Evolutionary conservation across 2,797 vertebrate genomes (phyloP), one percentile per base, ranked within the genome.

Genomic region (Anableps anableps): DNA sequence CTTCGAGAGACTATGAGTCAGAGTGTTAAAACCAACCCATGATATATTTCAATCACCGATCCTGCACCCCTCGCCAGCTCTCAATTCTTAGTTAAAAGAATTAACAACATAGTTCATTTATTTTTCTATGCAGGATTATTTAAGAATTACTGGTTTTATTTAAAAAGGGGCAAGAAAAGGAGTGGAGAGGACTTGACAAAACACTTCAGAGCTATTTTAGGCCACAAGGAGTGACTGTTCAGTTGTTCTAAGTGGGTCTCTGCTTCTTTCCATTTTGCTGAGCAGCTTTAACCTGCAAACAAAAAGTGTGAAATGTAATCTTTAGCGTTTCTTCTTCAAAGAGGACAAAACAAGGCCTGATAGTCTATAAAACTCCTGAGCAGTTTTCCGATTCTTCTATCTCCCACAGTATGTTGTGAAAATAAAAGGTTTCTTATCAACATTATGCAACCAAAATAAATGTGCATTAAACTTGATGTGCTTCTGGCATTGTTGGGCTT

Each of bases 401-500:
- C 88, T 93, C 94, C 94, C 94, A 91, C 93, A 89, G 88, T 95
- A 96, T 96, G 93, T 95, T 96, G 95, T 96, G 68, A 19, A 17
- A 41, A 29, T 91, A 93, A 95, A 91, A 83, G 87, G 94, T 95
- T 95, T 96, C 90, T 94, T 94, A 94, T 95, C 92, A 95, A 95
- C 92, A 94, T 95, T 96, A 96, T 96, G 95, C 95, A 96, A 96
- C 95, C 96, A 96, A 96, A 96, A 96, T 96, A 96, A 95, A 95
- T 96, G 95, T 96, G 96, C 95, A 96, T 96, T 96, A 94, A 94
- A 92, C 88, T 90, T 92, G 90, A 94, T 92, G 92, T 91, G 93
- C 90, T 96, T 96, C 93, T 91, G 90, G 85, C 83, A 66, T 90
- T 85, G 89, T 86, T 86, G 82, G 85, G 72, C 72, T 50, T 17